Conservation (phyloP, 2,113 vertebrate genomes). For the Ptyas mucosa region DNA sequence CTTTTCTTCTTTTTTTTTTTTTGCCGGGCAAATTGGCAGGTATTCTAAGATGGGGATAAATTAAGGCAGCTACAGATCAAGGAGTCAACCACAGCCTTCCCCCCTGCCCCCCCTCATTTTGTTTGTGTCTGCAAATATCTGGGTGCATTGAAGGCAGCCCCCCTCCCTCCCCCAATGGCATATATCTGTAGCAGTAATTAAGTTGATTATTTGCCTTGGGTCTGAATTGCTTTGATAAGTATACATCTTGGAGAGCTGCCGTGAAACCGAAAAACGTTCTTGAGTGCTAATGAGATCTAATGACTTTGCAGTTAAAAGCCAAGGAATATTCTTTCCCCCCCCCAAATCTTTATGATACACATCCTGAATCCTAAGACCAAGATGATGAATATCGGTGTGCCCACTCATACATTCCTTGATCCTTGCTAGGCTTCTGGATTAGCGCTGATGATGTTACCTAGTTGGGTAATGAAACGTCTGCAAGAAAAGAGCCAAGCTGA, state of each 20-base stretch:
- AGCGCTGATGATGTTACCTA: background rate
- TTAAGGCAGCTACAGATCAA: slow-evolving; percentile 6
- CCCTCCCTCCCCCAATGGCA: background rate
- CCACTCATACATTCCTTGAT: background rate
- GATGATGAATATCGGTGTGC: background rate
- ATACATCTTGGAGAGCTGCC: background rate
- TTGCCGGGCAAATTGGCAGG: slow-evolving; percentile 11
- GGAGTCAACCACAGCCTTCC: background rate
- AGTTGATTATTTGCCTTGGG: background rate
- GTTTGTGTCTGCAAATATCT: background rate
- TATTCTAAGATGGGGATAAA: slow-evolving; percentile 19
- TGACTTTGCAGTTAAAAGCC: background rate
- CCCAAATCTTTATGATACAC: background rate
- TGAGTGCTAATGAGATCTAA: background rate
- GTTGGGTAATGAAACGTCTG: background rate
- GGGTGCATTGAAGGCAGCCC: background rate
- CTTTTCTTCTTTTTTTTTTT: background rate
- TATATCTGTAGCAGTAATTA: slow-evolving; percentile 8
- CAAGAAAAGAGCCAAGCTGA: background rate
- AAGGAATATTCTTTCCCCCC: background rate
- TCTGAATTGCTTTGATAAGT: background rate
- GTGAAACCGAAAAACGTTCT: background rate
- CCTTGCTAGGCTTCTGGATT: background rate
- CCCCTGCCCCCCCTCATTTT: too few species aligned
- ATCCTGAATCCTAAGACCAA: background rate